phyloP scores from a whole-genome alignment of 2,888 invertebrate genomes.

The Portevinia maculata region DNA sequence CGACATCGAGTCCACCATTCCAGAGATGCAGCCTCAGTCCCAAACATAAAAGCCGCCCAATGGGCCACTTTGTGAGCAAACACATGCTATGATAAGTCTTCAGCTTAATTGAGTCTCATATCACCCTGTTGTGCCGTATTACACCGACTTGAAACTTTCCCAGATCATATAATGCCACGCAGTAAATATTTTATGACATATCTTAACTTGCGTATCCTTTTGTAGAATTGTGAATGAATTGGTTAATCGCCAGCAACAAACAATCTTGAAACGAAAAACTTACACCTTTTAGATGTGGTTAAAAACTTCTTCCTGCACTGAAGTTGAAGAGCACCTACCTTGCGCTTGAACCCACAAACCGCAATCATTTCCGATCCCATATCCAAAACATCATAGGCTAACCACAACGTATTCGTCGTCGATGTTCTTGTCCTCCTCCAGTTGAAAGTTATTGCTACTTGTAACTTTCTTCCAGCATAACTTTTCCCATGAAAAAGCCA shows the following conservation, averaged over 20 bases:
- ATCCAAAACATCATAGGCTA: constrained; percentile 31
- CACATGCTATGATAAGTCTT: neutral
- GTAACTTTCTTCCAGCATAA: constrained; percentile 62
- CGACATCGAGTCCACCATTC: too few species aligned
- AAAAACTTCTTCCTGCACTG: constrained; percentile 26
- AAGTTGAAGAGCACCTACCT: neutral
- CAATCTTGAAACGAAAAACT: constrained; percentile 28
- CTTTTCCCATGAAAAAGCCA: constrained; percentile 67
- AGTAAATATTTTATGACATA: constrained; percentile 55
- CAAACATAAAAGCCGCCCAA: too few species aligned
- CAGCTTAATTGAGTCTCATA: neutral
- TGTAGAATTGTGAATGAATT: constrained; percentile 26
- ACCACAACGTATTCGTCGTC: constrained; percentile 36
- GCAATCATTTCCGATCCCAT: constrained; percentile 26
- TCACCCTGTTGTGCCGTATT: neutral
- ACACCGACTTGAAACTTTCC: constrained; percentile 29
- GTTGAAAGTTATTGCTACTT: constrained; percentile 69
- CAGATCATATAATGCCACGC: constrained; percentile 13
- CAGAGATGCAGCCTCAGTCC: too few species aligned
- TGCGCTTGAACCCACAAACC: constrained; percentile 37
- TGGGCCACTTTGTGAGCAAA: too few species aligned
- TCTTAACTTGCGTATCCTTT: constrained; percentile 39
- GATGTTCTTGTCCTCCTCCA: constrained; percentile 16
- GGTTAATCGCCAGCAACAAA: constrained; percentile 39
- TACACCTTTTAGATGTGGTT: constrained; percentile 26